Base-by-base conservation (phyloP, 2,888 invertebrate genomes). In the Drosophila lutescens region DNA sequence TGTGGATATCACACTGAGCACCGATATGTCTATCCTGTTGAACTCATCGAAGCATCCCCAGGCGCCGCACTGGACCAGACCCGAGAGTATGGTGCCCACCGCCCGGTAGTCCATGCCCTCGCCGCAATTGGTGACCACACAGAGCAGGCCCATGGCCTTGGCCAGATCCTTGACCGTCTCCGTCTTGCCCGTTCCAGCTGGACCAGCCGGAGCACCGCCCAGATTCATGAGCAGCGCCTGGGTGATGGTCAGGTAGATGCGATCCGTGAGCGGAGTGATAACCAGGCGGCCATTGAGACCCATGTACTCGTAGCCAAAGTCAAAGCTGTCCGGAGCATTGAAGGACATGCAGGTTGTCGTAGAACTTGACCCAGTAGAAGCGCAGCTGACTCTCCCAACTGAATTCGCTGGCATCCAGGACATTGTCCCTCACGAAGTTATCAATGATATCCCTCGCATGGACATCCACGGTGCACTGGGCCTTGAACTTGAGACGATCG, bases 1-100 rank as follows among this genome's bases (percentile, higher is more conserved):
- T 0, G 97, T 96, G 0, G 98, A 98, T 87, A 98, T 98, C 2
- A 98, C 98, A 15, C 98, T 98, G 20, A 98, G 93, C 50, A 98
- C 98, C 0, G 98, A 98, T 5, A 97, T 95, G 76, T 98, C 97
- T 77, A 98, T 98, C 38, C 98, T 93, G 92, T 98, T 98, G 93
- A 98, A 98, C 92, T 98, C 98, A 81, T 98, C 98, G 90, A 98
- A 98, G 91, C 98, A 98, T 2, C 98, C 98, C 98, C 98, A 98
- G 3, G 98, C 97, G 0, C 98, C 98, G 49, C 92, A 92, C 55
- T 92, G 92, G 0, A 90, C 86, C 46, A 92, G 68, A 0, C 92
- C 92, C 0, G 96, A 95, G 6, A 97, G 92, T 76, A 96, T 96
- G 41, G 95, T 95, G 7, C 95, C 95, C 53, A 97, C 95, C 2